Evolutionary conservation across 2,797 vertebrate species (phyloP), one percentile per base, ranked within the genome.

Genomic region (Podarcis siculus): DNA sequence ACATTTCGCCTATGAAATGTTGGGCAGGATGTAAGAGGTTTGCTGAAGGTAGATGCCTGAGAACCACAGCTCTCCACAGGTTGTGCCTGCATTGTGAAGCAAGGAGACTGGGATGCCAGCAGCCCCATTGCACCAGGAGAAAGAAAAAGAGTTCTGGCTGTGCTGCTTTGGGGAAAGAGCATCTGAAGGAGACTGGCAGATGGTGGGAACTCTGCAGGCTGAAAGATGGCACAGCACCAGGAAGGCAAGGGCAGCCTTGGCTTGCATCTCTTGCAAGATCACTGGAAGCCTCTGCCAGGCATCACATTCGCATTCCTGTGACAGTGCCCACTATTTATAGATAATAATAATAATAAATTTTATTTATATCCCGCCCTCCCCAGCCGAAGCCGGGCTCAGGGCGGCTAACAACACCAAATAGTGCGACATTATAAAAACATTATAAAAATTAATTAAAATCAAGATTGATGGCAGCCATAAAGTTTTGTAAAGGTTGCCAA

Each of bases 241-340:
- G 79, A 81, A 87, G 92, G 87, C 27, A 80, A 90, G 93, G 89
- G 82, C 90, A 82, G 79, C 55, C 79, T 80, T 86, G 0, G 86
- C 89, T 90, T 89, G 92, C 92, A 69, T 86, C 0, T 0, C 58
- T 9, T 3, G 72, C 0, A 0, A 64, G 84, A 82, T 91, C 0
- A 23, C 69, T 92, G 93, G 93, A 90, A 91, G 89, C 4, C 9
- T 91, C 78, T 32, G 32, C 15, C 2, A 64, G 39, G 12, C 92
- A 66, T 1, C 82, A 27, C 8, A 0, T 89, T 89, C 91, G 91
- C 8, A 0, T 89, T 89, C 91, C 92, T 86, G 91, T 2, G 0
- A 88, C 88, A 19, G n/a, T 32, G 66, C 42, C 86, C 0, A 0
- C 91, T 96, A 96, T 95, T 95, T 94, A 94, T 95, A 94, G 90